A percentile compares a stretch with the other conserved stretches of the same genome.
Evolutionary conservation across 2,113 vertebrate genomes (phyloP).

Genomic region (Protobothrops flavoviridis): DNA sequence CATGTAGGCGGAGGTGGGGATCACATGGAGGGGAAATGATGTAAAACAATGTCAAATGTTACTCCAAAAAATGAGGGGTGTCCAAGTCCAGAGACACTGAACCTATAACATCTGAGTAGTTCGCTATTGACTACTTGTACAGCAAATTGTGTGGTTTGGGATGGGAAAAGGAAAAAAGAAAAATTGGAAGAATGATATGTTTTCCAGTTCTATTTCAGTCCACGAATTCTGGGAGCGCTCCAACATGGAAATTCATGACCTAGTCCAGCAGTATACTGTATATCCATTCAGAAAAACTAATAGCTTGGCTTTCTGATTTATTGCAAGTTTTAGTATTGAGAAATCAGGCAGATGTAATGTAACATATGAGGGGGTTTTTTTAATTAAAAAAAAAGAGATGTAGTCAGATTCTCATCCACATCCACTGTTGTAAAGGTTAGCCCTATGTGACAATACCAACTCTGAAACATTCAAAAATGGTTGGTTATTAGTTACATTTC

Average conservation of each 20-base stretch:
- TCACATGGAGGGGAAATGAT: not conserved
- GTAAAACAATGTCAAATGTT: not conserved
- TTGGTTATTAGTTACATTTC: not conserved
- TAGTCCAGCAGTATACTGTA: constrained; percentile 15
- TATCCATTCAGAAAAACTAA: not conserved
- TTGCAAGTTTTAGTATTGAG: constrained; percentile 1
- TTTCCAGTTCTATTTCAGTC: constrained; percentile 37
- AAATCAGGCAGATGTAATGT: constrained; percentile 7
- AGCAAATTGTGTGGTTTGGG: not conserved
- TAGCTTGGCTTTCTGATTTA: not conserved
- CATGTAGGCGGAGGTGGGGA: not conserved
- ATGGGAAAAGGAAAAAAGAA: not conserved
- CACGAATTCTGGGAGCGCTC: constrained; percentile 23
- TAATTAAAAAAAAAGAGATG: not conserved
- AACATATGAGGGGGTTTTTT: constrained; percentile 6
- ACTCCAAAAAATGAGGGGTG: not conserved
- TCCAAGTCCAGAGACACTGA: not conserved
- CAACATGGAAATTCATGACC: constrained; percentile 11
- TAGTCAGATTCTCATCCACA: not conserved
- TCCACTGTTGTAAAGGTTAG: too few species aligned
- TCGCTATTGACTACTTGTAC: constrained; percentile 16
- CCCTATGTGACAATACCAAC: not conserved
- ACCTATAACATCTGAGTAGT: constrained; percentile 24
- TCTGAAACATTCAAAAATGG: not conserved
- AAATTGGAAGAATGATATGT: not conserved